A percentile compares a stretch with the other conserved stretches of the same genome.
Conservation (phyloP, 2,113 vertebrate species). For the Thunnus thynnus region DNA sequence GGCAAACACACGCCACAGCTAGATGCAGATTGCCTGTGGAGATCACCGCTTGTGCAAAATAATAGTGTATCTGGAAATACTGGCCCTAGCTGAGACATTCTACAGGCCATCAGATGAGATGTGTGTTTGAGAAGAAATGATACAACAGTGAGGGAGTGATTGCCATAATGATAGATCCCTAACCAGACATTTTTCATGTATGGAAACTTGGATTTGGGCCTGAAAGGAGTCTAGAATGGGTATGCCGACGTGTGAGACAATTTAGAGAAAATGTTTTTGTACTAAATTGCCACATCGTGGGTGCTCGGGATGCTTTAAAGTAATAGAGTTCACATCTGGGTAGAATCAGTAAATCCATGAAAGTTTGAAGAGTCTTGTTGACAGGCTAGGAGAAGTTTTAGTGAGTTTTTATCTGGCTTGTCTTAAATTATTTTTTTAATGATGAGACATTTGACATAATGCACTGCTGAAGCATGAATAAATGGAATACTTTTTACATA, state of each 20-base stretch:
- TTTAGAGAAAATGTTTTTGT: conserved; percentile 72
- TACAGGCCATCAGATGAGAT: conserved; percentile 62
- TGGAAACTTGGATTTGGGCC: conserved; percentile 72
- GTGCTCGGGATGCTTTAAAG: conserved; percentile 52
- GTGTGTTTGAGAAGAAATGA: conserved; percentile 79
- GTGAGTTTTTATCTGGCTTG: conserved; percentile 18
- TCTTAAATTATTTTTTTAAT: conserved; percentile 47
- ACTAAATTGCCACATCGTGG: conserved; percentile 66
- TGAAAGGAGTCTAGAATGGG: conserved; percentile 66
- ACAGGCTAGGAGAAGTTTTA: conserved; percentile 35
- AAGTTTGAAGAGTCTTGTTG: conserved; percentile 43
- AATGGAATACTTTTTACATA: conserved; percentile 55
- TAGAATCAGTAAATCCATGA: conserved; percentile 39
- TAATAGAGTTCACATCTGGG: conserved; percentile 72
- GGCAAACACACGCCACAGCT: conserved; percentile 70
- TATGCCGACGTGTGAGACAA: conserved; percentile 60
- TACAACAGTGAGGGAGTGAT: conserved; percentile 76
- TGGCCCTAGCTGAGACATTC: conserved; percentile 34
- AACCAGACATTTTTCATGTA: conserved; percentile 83
- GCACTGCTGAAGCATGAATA: conserved; percentile 37
- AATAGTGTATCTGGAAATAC: conserved; percentile 75
- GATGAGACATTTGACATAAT: conserved; percentile 50
- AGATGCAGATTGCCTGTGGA: conserved; percentile 85
- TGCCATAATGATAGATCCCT: conserved; percentile 82
- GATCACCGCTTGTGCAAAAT: conserved; percentile 79